Conservation (phyloP, 2,888 invertebrate species). For the Diarsia dahlii region DNA sequence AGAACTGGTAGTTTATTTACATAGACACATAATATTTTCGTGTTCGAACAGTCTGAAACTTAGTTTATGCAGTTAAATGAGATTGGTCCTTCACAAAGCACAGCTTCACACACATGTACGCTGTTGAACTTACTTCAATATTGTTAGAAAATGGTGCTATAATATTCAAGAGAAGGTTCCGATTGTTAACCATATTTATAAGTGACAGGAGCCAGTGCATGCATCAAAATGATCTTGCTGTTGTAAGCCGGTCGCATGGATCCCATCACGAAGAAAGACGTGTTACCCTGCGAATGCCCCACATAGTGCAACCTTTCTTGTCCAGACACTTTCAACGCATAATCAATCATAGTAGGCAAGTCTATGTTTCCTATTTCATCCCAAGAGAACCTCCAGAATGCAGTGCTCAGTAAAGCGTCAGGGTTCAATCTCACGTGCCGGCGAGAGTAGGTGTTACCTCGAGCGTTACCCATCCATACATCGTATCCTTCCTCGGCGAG, state of each 20-base stretch:
- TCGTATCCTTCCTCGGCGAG: slow-evolving; percentile 93
- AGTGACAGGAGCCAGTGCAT: slow-evolving; percentile 93
- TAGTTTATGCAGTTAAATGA: too few relatives aligned
- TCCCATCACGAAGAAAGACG: slow-evolving; percentile 92
- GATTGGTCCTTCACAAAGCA: too few relatives aligned
- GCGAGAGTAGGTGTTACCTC: slow-evolving; percentile 93
- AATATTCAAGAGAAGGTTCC: slow-evolving; percentile 84
- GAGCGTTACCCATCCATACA: slow-evolving; percentile 95
- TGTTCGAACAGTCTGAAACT: too few relatives aligned
- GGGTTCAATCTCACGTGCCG: slow-evolving; percentile 88
- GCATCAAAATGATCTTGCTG: slow-evolving; percentile 92
- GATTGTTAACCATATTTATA: slow-evolving; percentile 89
- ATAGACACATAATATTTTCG: too few relatives aligned
- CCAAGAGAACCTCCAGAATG: slow-evolving; percentile 94
- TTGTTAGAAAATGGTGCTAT: slow-evolving; percentile 83
- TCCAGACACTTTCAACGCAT: slow-evolving; percentile 90
- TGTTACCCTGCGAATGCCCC: slow-evolving; percentile 94
- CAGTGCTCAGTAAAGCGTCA: slow-evolving; percentile 75
- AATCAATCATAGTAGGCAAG: slow-evolving; percentile 95
- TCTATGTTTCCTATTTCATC: slow-evolving; percentile 95
- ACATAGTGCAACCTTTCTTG: slow-evolving; percentile 92
- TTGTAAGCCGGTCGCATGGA: slow-evolving; percentile 92
- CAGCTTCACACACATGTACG: not conserved
- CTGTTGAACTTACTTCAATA: slow-evolving; percentile 80
- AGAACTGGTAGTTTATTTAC: too few relatives aligned